Percentiles rank a stretch among this genome's conserved stretches.
Evolutionary conservation across 2,888 invertebrate species (phyloP).

Genomic region (Neoscelio sp.): DNA sequence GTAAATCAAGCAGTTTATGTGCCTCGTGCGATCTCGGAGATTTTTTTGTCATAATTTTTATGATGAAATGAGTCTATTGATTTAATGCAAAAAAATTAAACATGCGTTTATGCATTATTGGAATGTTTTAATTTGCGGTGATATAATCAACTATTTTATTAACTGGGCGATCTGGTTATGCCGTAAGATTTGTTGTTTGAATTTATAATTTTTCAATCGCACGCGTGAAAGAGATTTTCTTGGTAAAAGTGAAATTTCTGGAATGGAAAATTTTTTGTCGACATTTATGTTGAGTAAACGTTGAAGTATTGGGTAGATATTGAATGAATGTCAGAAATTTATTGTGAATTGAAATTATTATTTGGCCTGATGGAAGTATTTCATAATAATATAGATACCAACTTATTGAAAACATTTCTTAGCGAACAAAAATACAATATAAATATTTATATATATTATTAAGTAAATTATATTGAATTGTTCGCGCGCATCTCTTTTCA

Average conservation of each 20-base stretch:
- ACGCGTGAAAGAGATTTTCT: constrained; percentile 17
- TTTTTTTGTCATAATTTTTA: constrained; percentile 20
- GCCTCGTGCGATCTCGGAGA: constrained; percentile 6
- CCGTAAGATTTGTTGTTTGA: constrained; percentile 15
- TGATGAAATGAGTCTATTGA: neutral
- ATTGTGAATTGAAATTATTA: too few relatives aligned
- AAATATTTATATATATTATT: too few relatives aligned
- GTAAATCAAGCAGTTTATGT: constrained; percentile 43
- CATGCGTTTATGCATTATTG: constrained; percentile 3
- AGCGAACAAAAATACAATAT: too few relatives aligned
- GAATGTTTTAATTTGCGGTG: constrained; percentile 28
- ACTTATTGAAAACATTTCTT: too few relatives aligned
- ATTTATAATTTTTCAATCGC: constrained; percentile 9
- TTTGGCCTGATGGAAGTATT: too few relatives aligned
- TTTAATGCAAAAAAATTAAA: constrained; percentile 19
- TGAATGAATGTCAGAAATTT: neutral
- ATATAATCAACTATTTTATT: constrained; percentile 17
- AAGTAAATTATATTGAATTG: too few relatives aligned
- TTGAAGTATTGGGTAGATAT: neutral
- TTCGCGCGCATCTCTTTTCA: too few relatives aligned
- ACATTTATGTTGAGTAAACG: constrained; percentile 11
- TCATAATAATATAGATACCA: too few relatives aligned
- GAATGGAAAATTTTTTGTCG: constrained; percentile 15
- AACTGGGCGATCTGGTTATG: constrained; percentile 18
- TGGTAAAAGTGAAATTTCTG: constrained; percentile 1